A percentile compares a stretch with the other conserved stretches of the same genome.
These are phyloP conservation scores for Myripristis jacobus DNA, from an alignment of 2,797 vertebrate genomes.

Conservation along the genomic window DNA sequence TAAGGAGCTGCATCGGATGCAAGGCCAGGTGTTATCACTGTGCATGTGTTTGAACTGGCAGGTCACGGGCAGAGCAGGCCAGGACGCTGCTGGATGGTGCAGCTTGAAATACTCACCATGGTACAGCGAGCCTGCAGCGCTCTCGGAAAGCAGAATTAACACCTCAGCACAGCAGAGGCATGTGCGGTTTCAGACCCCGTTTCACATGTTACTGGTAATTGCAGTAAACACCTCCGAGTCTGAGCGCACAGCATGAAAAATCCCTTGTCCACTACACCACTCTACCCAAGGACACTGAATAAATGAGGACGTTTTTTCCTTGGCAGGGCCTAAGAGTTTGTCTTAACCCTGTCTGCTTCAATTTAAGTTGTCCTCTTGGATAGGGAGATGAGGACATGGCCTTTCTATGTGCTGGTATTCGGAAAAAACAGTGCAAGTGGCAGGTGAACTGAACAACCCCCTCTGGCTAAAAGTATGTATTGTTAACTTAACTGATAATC, in stretches of 20 bases:
- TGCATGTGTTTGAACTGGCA: background rate
- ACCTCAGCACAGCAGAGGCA: background rate
- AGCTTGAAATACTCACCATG: background rate
- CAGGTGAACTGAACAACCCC: no score
- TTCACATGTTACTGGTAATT: background rate
- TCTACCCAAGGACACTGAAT: background rate
- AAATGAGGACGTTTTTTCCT: background rate
- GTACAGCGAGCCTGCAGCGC: background rate
- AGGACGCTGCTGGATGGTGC: background rate
- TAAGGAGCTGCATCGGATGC: background rate
- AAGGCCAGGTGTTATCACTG: background rate
- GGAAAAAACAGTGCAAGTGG: no score
- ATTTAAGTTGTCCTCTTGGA: background rate
- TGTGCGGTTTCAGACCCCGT: constrained; percentile 26
- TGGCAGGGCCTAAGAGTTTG: no score
- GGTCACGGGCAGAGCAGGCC: background rate
- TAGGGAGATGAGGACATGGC: background rate
- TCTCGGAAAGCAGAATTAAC: constrained; percentile 19
- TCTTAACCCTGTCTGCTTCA: no score
- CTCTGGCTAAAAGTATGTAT: no score
- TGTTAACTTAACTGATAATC: no score
- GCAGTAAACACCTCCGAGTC: background rate
- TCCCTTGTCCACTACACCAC: background rate
- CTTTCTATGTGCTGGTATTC: no score
- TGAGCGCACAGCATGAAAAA: no score